phyloP scores from a whole-genome alignment of 1,140 invertebrate species.

The Manduca sexta region DNA sequence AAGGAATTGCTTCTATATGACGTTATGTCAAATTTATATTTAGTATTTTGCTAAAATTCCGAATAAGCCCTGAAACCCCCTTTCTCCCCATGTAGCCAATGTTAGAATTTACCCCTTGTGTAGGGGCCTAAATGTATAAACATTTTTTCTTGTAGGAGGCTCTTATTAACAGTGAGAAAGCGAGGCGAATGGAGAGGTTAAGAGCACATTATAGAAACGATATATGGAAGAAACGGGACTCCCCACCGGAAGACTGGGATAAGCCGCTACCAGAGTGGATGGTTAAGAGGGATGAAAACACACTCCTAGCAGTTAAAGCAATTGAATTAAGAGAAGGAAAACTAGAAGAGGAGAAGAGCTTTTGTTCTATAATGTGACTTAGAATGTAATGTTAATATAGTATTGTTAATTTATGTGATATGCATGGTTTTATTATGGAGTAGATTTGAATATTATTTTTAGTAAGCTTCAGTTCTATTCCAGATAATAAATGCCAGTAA shows the following conservation, averaged over 20 bases:
- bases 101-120: too few relatives aligned
- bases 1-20: too few relatives aligned
- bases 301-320: constrained; percentile 78
- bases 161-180: constrained; percentile 82
- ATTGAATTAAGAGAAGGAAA: constrained; percentile 75
- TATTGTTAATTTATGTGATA: background rate
- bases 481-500: too few relatives aligned
- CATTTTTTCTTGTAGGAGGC: constrained; percentile 72
- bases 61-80: too few relatives aligned
- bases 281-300: constrained; percentile 76
- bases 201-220: constrained; percentile 80
- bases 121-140: too few relatives aligned
- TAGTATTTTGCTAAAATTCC: too few relatives aligned
- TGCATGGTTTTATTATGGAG: background rate
- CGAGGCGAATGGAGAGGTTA: constrained; percentile 76
- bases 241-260: constrained; percentile 86
- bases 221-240: constrained; percentile 83
- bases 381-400: background rate
- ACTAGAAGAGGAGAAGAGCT: constrained; percentile 32
- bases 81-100: too few relatives aligned
- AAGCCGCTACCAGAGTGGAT: constrained; percentile 84
- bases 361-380: constrained; percentile 57
- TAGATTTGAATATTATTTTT: too few relatives aligned
- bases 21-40: too few relatives aligned
- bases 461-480: too few relatives aligned